A percentile compares a stretch with the other conserved stretches of the same genome.
These are phyloP conservation scores for Corythoichthys haematopterus DNA, from an alignment of 2,113 vertebrate species.

Conservation along the genomic window DNA sequence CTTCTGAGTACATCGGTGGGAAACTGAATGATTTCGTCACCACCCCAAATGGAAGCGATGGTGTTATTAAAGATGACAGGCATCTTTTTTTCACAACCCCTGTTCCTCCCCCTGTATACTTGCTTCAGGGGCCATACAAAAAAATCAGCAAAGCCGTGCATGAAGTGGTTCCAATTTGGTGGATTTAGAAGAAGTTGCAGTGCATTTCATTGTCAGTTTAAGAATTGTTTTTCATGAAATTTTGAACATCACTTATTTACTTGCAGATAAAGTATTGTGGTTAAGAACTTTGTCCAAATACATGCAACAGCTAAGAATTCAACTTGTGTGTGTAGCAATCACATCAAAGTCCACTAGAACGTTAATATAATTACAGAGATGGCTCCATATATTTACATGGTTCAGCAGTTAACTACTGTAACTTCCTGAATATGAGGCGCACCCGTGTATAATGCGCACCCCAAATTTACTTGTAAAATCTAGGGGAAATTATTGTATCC, in stretches of 20 bases:
- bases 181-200: neutral
- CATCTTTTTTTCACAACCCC: conserved; percentile 10
- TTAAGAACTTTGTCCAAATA: neutral
- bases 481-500: too few species aligned
- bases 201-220: neutral
- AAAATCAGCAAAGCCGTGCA: neutral
- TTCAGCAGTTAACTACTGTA: too few species aligned
- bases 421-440: too few species aligned
- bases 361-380: too few species aligned
- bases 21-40: neutral
- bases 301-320: too few species aligned
- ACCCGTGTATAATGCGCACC: too few species aligned
- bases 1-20: neutral
- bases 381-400: too few species aligned
- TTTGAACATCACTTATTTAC: neutral
- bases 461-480: too few species aligned
- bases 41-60: neutral
- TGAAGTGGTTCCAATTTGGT: neutral
- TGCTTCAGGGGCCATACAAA: neutral
- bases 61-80: conserved; percentile 17
- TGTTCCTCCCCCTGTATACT: conserved; percentile 4
- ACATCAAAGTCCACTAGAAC: too few species aligned
- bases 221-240: neutral
- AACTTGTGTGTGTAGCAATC: too few species aligned
- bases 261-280: neutral